Base-by-base conservation (phyloP, 2,888 invertebrate genomes). In the Creontiades dilutus region DNA sequence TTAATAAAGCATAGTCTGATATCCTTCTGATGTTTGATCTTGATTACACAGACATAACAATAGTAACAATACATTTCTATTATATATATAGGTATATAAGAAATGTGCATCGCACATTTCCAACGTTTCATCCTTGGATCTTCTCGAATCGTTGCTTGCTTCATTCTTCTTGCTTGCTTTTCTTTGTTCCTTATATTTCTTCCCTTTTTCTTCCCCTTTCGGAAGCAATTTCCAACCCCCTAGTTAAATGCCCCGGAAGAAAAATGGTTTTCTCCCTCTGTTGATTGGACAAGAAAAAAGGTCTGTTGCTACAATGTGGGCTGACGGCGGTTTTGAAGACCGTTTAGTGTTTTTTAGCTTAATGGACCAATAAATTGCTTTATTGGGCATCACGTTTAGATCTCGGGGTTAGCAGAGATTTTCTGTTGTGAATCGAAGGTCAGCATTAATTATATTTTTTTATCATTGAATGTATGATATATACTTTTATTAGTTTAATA, bases 231-330 rank as follows among this genome's bases (percentile, higher is more conserved):
- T 61, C 61, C 28, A n/a, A 52, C 27, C 47, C 27, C 47, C 82
- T 11, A 37, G 85, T 85, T 61, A 85, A 85, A 52, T 85, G 57
- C 57, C 37, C 55, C 57, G 61, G 61, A 85, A 85, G 61, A 85
- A 57, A 85, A 85, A 85, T 57, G 37, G 52, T 37, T 27, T 37
- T 37, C 9, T 28, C n/a, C 46, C 37, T 85, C 46, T 16, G 37
- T 23, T 85, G 85, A 61, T 28, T 85, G 61, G 85, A 37, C 27
- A 52, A 85, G 57, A 85, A 85, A 19, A 80, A 68, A 68, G 27
- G 27, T 68, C 78, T 78, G 37, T 78, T 78, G 78, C n/a, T 78
- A 46, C 46, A 13, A 12, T 78, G 37, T 14, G 16, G 28, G 27
- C 14, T 37, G 28, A 12, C 76, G 0, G 13, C 19, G 28, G 76